Evolutionary conservation across 2,888 invertebrate species (phyloP), one percentile per base, ranked within the genome.

Genomic region (Penaeus monodon): DNA sequence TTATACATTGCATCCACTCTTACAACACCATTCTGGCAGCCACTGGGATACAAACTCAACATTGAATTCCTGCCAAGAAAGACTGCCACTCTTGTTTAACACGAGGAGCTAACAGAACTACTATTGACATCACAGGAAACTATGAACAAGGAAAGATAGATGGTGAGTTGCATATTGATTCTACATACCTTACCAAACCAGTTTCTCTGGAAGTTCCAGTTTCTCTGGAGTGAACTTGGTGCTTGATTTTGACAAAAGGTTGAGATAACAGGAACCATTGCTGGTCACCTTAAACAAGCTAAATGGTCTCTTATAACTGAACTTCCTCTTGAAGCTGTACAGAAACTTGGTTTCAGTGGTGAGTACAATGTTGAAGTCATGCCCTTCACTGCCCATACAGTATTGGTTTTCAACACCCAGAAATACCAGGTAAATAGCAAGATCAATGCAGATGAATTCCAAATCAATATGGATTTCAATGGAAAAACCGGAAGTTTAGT

Each of bases 1-100:
- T 27, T 81, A 22, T 65, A 81, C 44, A 57, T n/a, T 24, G 80
- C 65, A 66, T 81, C 73, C 27, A 44, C 82, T 63, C 49, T 86
- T 12, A 38, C 78, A 38, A 86, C 82, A 1, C 78, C 86, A 27
- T 78, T 82, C 82, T 86, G 86, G 82, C 77, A 86, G 24, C 68
- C 82, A 17, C 22, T 86, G 14, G 83, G 82, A 12, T 86, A 70
- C 29, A 78, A 65, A 44, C 79, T 86, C 44, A 82, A 73, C 20
- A 22, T 82, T 14, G 68, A 78, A 22, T 64, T 70, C 64, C 57
- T 64, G 38, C 66, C 86, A 49, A 64, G 22, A 7, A 63, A 63
- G 44, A 49, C 78, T 12, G 82, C 20, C 27, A 64, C 77, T 27
- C 82, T 86, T 24, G 73, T 65, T 20, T 86, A 20, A 68, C 33